Evolutionary conservation across 1,140 invertebrate genomes (phyloP), one percentile per base, ranked within the genome.

Genomic region (Megalonaias nervosa): DNA sequence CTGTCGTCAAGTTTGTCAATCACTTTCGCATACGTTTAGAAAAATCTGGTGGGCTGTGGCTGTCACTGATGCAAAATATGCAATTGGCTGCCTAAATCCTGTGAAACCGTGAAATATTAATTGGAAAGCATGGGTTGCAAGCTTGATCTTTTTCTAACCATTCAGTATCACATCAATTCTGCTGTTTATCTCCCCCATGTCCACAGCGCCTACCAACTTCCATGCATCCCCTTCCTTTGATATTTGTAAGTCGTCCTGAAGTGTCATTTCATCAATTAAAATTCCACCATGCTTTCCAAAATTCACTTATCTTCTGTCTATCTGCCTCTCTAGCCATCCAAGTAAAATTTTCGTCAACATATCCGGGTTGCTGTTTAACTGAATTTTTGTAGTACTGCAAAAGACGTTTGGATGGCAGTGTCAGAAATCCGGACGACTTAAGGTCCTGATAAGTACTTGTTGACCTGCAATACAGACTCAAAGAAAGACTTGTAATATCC

Each of bases 181-280:
- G 38, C 9, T 48, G 38, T 48, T 48, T 48, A 48, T 48, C 6
- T 48, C 6, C 6, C 6, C 38, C 38, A 48, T 48, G 38, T 48
- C 6, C 38, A 48, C 6, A 11, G 38, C 38, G 38, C 11, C 38
- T 9, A 11, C 38, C 38, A 48, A 48, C 38, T 48, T 48, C 38
- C 38, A 48, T 48, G 6, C 38, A 48, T 48, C 38, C 38, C 11
- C 38, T 48, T 48, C 38, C 4, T 48, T 48, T 48, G 59, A 57
- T 71, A 79, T 68, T 19, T 67, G 21, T 31, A 80, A 48, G 19
- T 80, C 74, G 17, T 80, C 78, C 64, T 73, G 62, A 21, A 80
- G 65, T 19, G 74, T 58, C 71, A 76, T 77, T 74, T 81, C 70
- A 67, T 81, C 79, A 0, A 76, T 61, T 14, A 80, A 26, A 23